Evolutionary conservation across 2,113 vertebrate species (phyloP).

Genomic region (Pipra filicauda): DNA sequence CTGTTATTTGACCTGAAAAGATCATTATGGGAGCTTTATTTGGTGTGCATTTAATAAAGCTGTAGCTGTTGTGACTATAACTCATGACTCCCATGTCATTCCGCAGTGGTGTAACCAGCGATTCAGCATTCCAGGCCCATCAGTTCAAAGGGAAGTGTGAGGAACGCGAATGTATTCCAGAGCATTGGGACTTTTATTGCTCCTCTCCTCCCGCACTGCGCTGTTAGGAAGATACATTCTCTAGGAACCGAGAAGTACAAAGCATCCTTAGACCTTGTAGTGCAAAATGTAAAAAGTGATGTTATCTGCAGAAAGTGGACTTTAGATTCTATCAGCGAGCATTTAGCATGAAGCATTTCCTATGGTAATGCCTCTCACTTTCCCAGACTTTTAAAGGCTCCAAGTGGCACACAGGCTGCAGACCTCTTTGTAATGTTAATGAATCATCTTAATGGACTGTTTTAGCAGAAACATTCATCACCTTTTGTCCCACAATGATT

Average conservation of each 20-base stretch:
- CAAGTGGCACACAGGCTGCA: conserved; percentile 57
- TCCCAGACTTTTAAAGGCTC: conserved; percentile 54
- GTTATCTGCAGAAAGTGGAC: conserved; percentile 67
- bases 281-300: conserved; percentile 62
- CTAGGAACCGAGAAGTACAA: conserved; percentile 52
- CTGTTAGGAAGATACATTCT: conserved; percentile 28
- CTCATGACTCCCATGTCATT: conserved; percentile 32
- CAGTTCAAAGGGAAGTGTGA: conserved; percentile 52
- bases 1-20: conserved; percentile 54
- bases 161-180: conserved; percentile 3
- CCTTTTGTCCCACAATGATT: conserved; percentile 70
- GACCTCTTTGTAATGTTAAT: conserved; percentile 69
- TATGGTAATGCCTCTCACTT: conserved; percentile 58
- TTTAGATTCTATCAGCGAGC: conserved; percentile 61
- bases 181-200: conserved; percentile 56
- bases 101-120: conserved; percentile 43
- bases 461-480: conserved; percentile 74
- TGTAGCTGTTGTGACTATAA: conserved; percentile 42
- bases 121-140: conserved; percentile 48
- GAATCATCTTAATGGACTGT: conserved; percentile 76
- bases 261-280: conserved; percentile 56
- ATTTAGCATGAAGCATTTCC: conserved; percentile 61
- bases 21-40: conserved; percentile 39
- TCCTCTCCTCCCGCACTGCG: conserved; percentile 3
- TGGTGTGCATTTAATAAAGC: conserved; percentile 62